Evolutionary conservation across 2,888 invertebrate genomes (phyloP).

Genomic region (Horisme vitalbata): DNA sequence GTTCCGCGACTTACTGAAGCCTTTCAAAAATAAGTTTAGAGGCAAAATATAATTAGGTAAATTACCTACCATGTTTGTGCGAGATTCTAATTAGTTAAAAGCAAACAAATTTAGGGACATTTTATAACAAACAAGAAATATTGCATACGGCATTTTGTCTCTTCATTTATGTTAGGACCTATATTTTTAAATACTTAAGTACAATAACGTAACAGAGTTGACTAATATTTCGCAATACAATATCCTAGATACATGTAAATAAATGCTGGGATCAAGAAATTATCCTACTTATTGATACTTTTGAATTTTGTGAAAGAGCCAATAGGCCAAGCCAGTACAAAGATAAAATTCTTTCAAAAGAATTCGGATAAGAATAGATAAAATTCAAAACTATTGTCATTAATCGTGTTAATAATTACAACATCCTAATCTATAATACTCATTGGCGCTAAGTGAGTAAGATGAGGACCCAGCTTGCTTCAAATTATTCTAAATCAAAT

Average conservation of each 20-base stretch:
- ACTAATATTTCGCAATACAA: constrained; percentile 13
- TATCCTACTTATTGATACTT: not conserved
- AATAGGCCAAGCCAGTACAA: constrained; percentile 8
- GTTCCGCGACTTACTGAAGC: too few relatives aligned
- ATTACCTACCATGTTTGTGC: too few relatives aligned
- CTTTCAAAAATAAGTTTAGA: too few relatives aligned
- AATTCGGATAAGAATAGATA: constrained; percentile 2
- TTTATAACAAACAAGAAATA: not conserved
- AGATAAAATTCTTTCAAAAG: constrained; percentile 1
- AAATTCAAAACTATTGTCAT: constrained; percentile 6
- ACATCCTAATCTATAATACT: constrained; percentile 7
- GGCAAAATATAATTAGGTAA: too few relatives aligned
- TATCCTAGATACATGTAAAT: not conserved
- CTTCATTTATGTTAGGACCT: too few relatives aligned
- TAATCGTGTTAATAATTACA: not conserved
- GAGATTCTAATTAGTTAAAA: too few relatives aligned
- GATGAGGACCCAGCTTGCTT: constrained; percentile 55
- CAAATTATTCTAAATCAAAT: constrained; percentile 44
- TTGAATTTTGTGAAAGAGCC: not conserved
- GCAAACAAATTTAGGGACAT: too few relatives aligned
- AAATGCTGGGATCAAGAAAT: constrained; percentile 15
- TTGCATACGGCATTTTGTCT: constrained; percentile 34
- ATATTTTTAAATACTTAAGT: constrained; percentile 13
- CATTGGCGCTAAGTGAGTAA: constrained; percentile 25
- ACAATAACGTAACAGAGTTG: constrained; percentile 11